Percentiles rank a stretch among this genome's conserved stretches.
phyloP scores from a whole-genome alignment of 2,113 vertebrate genomes.

The Zeus faber region DNA sequence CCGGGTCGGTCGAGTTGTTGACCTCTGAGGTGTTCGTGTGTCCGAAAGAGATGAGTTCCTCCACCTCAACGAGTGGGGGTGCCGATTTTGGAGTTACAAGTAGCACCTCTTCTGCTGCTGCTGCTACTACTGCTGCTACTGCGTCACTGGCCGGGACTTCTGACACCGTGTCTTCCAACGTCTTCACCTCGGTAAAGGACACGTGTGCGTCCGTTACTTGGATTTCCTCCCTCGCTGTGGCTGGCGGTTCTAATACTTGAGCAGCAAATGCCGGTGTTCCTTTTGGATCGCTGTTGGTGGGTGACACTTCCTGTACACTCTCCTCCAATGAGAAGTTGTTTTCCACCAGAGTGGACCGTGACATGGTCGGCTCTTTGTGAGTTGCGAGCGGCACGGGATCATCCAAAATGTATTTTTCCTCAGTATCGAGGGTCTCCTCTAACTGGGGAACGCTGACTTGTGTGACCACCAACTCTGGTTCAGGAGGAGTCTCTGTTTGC shows the following conservation, averaged over 20 bases:
- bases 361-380: background rate
- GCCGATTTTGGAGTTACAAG: constrained; percentile 1
- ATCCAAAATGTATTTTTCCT: constrained; percentile 16
- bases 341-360: constrained; percentile 5
- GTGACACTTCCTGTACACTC: constrained; percentile 12
- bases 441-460: background rate
- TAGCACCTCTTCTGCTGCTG: background rate
- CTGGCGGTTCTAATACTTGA: background rate
- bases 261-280: no score
- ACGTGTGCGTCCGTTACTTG: background rate
- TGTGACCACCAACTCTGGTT: constrained; percentile 7
- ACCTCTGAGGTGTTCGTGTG: no score
- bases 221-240: background rate
- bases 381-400: background rate
- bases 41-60: constrained; percentile 43
- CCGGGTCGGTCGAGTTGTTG: no score
- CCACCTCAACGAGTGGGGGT: background rate
- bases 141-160: background rate
- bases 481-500: constrained; percentile 7
- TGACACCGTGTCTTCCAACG: background rate
- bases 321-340: background rate
- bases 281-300: no score
- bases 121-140: background rate
- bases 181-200: background rate
- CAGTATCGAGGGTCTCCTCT: constrained; percentile 7